Conservation (phyloP, 2,888 invertebrate species). For the Nymphalis urticae region DNA sequence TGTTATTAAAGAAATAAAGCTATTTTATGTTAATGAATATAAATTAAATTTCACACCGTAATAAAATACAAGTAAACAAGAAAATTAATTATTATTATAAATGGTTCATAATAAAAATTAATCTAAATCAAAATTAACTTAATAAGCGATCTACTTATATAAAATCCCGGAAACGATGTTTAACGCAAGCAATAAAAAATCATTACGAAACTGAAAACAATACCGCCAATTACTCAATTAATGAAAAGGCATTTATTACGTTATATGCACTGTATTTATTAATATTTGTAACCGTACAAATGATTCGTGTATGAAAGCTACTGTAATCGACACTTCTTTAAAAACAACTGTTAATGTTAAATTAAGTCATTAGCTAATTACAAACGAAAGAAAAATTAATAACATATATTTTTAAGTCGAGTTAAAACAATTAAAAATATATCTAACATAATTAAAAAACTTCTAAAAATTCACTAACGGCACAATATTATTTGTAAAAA, state of each 20-base stretch:
- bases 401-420: too few relatives aligned
- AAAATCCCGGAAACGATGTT: slow-evolving; percentile 51
- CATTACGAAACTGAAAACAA: slow-evolving; percentile 49
- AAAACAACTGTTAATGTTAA: too few relatives aligned
- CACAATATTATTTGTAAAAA: too few relatives aligned
- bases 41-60: background rate
- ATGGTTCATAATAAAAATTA: slow-evolving; percentile 37
- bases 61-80: background rate
- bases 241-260: slow-evolving; percentile 18
- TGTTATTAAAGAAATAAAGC: too few relatives aligned
- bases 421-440: too few relatives aligned
- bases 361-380: too few relatives aligned
- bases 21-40: too few relatives aligned
- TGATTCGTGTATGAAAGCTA: slow-evolving; percentile 5
- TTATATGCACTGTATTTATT: slow-evolving; percentile 12
- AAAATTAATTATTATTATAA: slow-evolving; percentile 17
- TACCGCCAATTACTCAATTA: slow-evolving; percentile 49
- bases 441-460: too few relatives aligned
- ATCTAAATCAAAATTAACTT: slow-evolving; percentile 34
- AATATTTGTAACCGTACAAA: background rate
- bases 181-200: slow-evolving; percentile 32
- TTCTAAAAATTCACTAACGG: too few relatives aligned
- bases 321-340: slow-evolving; percentile 11
- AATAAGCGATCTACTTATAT: slow-evolving; percentile 48
- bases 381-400: too few relatives aligned